A percentile compares a stretch with the other conserved stretches of the same genome.
These are phyloP conservation scores for Eustalomyia histrio DNA, from an alignment of 2,888 invertebrate genomes.

Conservation along the genomic window DNA sequence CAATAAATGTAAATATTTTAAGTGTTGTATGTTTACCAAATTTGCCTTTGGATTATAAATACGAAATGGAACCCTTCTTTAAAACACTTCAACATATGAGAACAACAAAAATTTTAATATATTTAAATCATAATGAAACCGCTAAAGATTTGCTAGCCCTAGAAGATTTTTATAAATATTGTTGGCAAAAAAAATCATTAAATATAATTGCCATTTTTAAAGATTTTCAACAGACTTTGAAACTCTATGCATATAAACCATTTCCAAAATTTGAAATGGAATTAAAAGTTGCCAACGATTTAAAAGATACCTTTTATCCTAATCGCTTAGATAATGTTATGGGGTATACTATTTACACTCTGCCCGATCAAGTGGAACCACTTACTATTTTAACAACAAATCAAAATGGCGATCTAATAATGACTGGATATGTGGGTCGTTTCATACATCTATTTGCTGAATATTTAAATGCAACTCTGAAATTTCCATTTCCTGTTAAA, in stretches of 20 bases:
- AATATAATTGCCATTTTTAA: constrained; percentile 28
- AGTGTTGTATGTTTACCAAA: constrained; percentile 20
- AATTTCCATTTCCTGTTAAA: constrained; percentile 44
- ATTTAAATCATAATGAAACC: constrained; percentile 26
- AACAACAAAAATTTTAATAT: constrained; percentile 28
- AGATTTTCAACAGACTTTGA: constrained; percentile 17
- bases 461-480: constrained; percentile 35
- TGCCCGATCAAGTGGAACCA: constrained; percentile 55
- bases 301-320: background rate
- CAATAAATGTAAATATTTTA: constrained; percentile 29
- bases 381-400: constrained; percentile 28
- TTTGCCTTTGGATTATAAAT: background rate
- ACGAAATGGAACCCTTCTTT: background rate
- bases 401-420: constrained; percentile 5
- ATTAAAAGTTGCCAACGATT: background rate
- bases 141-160: background rate
- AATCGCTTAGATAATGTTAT: constrained; percentile 32
- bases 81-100: background rate
- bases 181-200: background rate
- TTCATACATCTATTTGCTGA: constrained; percentile 45
- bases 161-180: constrained; percentile 11
- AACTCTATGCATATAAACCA: constrained; percentile 16
- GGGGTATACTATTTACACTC: constrained; percentile 35
- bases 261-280: constrained; percentile 31
- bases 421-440: constrained; percentile 54